Evolutionary conservation across 2,113 vertebrate genomes (phyloP).

Genomic region (Apodemus speciosus): DNA sequence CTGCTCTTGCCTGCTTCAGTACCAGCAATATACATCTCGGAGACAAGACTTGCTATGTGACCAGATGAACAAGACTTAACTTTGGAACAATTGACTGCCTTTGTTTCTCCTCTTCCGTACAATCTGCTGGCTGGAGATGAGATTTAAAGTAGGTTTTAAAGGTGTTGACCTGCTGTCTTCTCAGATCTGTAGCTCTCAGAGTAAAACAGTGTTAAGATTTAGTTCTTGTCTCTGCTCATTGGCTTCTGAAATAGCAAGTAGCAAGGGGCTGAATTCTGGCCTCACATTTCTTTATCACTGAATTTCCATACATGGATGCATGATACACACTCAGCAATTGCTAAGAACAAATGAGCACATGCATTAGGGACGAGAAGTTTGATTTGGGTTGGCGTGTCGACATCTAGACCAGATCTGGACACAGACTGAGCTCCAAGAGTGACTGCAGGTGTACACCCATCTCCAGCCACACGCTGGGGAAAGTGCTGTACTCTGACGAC

Average conservation of each 20-base stretch:
- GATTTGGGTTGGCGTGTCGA: not conserved
- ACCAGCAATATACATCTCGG: not conserved
- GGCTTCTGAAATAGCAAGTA: not conserved
- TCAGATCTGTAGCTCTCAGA: not conserved
- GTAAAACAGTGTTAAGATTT: no score
- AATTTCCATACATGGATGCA: not conserved
- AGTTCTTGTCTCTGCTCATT: not conserved
- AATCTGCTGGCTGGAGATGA: not conserved
- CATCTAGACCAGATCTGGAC: not conserved
- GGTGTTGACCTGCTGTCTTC: not conserved
- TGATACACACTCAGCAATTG: not conserved
- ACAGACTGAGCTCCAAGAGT: not conserved
- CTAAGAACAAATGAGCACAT: not conserved
- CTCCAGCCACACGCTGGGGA: not conserved
- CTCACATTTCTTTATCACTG: not conserved
- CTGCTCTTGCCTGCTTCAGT: not conserved
- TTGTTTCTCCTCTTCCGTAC: not conserved
- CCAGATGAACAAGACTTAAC: no score
- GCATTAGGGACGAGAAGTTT: not conserved
- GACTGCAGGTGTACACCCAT: not conserved
- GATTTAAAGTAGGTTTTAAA: not conserved
- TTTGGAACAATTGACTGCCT: not conserved
- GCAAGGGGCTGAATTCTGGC: not conserved
- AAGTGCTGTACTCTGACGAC: not conserved
- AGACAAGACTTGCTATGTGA: not conserved